phyloP scores from a whole-genome alignment of 2,113 vertebrate species.

The Syngnathoides biaculeatus region DNA sequence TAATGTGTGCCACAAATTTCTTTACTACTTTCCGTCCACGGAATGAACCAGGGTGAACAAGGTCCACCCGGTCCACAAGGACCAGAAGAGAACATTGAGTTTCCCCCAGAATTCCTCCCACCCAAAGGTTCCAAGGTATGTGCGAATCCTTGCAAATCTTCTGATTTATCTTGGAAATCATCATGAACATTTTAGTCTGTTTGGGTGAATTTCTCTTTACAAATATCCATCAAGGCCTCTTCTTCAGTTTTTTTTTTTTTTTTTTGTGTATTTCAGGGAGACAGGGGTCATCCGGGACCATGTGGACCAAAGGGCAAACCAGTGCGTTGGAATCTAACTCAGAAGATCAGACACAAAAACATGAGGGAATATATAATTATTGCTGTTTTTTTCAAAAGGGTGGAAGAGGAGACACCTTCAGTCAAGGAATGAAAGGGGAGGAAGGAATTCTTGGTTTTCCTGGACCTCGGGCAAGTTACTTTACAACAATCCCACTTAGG shows the following conservation, averaged over 20 bases:
- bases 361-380: background rate
- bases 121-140: conserved; percentile 52
- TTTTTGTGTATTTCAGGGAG: conserved; percentile 41
- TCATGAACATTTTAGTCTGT: background rate
- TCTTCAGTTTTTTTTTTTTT: background rate
- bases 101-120: conserved; percentile 26
- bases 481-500: background rate
- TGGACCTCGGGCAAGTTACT: conserved; percentile 34
- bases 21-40: background rate
- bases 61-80: conserved; percentile 48
- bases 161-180: background rate
- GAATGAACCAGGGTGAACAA: conserved; percentile 51
- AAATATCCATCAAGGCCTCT: background rate
- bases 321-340: conserved; percentile 25
- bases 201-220: background rate
- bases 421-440: conserved; percentile 38
- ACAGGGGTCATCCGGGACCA: conserved; percentile 36
- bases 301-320: conserved; percentile 47
- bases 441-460: conserved; percentile 50
- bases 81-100: conserved; percentile 35
- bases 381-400: conserved; percentile 29
- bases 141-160: background rate
- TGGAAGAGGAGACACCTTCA: background rate
- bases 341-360: background rate
- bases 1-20: background rate